Evolutionary conservation across 1,140 invertebrate species (phyloP), one percentile per base, ranked within the genome.

Genomic region (Bombus polaris): DNA sequence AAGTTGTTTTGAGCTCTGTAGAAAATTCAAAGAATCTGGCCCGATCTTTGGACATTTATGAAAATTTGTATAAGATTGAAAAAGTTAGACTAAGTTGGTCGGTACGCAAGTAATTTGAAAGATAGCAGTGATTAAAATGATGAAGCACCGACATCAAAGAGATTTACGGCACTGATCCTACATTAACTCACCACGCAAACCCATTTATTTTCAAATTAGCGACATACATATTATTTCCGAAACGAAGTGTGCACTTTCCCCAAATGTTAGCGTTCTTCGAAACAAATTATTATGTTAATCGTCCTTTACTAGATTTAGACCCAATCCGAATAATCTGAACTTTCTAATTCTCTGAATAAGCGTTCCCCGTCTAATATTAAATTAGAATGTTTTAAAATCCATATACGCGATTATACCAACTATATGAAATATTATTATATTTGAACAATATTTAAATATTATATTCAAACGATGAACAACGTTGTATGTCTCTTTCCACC

Each of bases 171-270:
- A 10, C 53, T 6, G 75, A 39, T 62, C 57, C 62, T 42, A 39
- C 75, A 77, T 77, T 77, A 77, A 62, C 57, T 77, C 37, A n/a
- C 57, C 53, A 22, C 57, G 75, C 57, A 77, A 77, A 62, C 75
- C 42, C 75, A 77, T 77, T 77, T 62, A 25, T 62, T 77, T 62
- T 57, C 75, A 62, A 77, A 77, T 77, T 62, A 62, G 57, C 75
- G 57, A 42, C 75, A 59, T 39, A 53, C 47, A 39, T 59, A 37
- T 59, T n/a, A 22, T 42, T 42, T n/a, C 57, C 35, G 9, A 59
- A 62, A 37, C 35, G 28, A 22, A n/a, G 9, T 32, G 39, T 22
- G 8, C 15, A 12, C 75, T 77, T 77, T 77, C 28, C 42, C 35
- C 37, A n/a, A 39, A 42, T 53, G 22, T 53, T 10, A 9, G 1